Evolutionary conservation across 2,113 vertebrate genomes (phyloP).

Genomic region (Columba janthina): DNA sequence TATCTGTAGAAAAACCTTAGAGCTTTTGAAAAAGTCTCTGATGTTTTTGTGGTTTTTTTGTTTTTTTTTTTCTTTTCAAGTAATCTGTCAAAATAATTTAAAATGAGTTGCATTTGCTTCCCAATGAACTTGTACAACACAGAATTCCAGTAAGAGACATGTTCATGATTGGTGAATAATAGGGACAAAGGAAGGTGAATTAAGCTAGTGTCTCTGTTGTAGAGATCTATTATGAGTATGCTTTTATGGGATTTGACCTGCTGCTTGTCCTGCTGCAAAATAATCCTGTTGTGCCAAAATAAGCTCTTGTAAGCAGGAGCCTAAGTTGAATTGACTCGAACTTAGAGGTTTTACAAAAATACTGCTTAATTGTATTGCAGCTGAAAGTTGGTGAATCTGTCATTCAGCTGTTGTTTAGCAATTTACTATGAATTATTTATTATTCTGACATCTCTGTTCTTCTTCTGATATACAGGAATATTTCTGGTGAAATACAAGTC

Average conservation of each 20-base stretch:
- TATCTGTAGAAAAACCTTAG: background rate
- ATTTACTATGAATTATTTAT: constrained; percentile 66
- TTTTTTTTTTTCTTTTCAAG: background rate
- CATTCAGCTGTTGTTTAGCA: constrained; percentile 52
- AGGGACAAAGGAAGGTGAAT: background rate
- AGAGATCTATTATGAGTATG: background rate
- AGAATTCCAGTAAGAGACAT: background rate
- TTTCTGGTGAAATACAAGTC: constrained; percentile 41
- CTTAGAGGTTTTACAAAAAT: constrained; percentile 35
- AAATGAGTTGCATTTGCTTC: background rate
- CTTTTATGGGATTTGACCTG: background rate
- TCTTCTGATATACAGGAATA: constrained; percentile 45
- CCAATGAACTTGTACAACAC: background rate
- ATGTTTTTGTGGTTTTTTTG: too few relatives aligned
- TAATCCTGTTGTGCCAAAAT: background rate
- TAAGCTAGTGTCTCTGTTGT: background rate
- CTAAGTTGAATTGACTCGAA: constrained; percentile 9
- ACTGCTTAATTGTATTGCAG: constrained; percentile 31
- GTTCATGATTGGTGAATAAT: background rate
- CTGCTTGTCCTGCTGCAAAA: background rate
- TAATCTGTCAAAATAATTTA: constrained; percentile 28
- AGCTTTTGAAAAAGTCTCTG: background rate
- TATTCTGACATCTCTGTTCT: constrained; percentile 52
- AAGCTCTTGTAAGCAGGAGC: background rate
- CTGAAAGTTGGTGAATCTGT: constrained; percentile 31